Evolutionary conservation across 2,113 vertebrate species (phyloP), one percentile per base, ranked within the genome.

Genomic region (Gymnogyps californianus): DNA sequence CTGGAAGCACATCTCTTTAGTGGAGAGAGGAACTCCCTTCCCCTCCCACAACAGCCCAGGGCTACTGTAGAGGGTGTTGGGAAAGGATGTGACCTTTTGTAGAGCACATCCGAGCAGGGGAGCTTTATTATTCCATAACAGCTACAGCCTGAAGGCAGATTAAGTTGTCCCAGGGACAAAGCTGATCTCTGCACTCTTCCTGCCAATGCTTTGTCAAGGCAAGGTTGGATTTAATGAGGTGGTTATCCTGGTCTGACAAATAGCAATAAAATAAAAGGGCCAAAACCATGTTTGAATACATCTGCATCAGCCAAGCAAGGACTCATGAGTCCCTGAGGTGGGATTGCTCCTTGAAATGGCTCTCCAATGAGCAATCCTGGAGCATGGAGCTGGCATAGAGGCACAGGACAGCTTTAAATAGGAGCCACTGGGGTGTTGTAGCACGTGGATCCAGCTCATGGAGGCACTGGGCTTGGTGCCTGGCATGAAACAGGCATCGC

Each of bases 101-200:
- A 88, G 82, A 90, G 44, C 85, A 79, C 46, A 83, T 84, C 54
- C 1, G 1, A 87, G 87, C 67, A 65, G 40, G 31, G 32, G 42
- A 81, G 38, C 59, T 96, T 96, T 91, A 22, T 89, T 93, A 90
- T 91, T 89, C 87, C 71, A 19, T 78, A 90, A 62, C 76, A 87
- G 71, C 62, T 80, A 78, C 52, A 78, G 78, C 89, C 81, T 67
- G 52, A 31, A 93, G 93, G 74, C 46, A 91, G 88, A 96, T 83
- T 54, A 83, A 83, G 40, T 20, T 78, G 92, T 95, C 93, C 65
- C 59, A 80, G 82, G 74, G 83, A 93, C 95, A 97, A 95, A 97
- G 89, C 83, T 94, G 94, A 92, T 92, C 75, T 94, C 71, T 80
- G 92, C 93, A 91, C 46, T 85, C 87, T 76, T 49, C 6, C 49